Base-by-base conservation (phyloP, 2,888 invertebrate species). In the Microdon myrmicae region DNA sequence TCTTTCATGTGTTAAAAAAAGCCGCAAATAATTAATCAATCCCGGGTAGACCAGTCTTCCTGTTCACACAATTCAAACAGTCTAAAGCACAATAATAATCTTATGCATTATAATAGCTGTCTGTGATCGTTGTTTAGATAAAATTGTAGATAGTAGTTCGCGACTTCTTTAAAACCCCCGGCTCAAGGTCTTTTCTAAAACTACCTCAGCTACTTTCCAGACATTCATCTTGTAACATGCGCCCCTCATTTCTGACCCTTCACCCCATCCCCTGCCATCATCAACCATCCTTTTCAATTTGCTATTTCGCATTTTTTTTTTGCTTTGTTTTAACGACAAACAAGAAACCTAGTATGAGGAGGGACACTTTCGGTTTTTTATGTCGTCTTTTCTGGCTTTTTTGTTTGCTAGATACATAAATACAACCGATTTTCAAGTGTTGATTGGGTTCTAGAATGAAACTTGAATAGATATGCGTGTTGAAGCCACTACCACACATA, bases 111-210 rank as follows among this genome's bases (percentile, higher is more conserved):
- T n/a, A n/a, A n/a, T n/a, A n/a, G n/a, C n/a, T n/a, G n/a, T n/a
- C n/a, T n/a, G n/a, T n/a, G n/a, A n/a, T n/a, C n/a, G n/a, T n/a
- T n/a, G n/a, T n/a, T n/a, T n/a, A n/a, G n/a, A n/a, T n/a, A n/a
- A n/a, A n/a, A n/a, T n/a, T n/a, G n/a, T n/a, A n/a, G n/a, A n/a
- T n/a, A n/a, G n/a, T n/a, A n/a, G n/a, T n/a, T n/a, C n/a, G n/a
- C n/a, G n/a, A n/a, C n/a, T n/a, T n/a, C n/a, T n/a, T n/a, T n/a
- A 23, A 34, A 34, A n/a, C 34, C 26, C 34, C 26, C 12, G 13
- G 20, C 43, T 44, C 53, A 53, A 53, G 53, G 53, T 53, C 53
- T 53, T 53, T 53, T 43, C 43, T 51, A 41, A n/a, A 43, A 43
- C 35, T 26, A 29, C 35, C 17, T 25, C 10, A 44, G 31, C 51